Percentiles rank a stretch among this genome's conserved stretches.
These are phyloP conservation scores for Rhinella marina DNA, from an alignment of 2,797 vertebrate genomes.

Conservation along the genomic window DNA sequence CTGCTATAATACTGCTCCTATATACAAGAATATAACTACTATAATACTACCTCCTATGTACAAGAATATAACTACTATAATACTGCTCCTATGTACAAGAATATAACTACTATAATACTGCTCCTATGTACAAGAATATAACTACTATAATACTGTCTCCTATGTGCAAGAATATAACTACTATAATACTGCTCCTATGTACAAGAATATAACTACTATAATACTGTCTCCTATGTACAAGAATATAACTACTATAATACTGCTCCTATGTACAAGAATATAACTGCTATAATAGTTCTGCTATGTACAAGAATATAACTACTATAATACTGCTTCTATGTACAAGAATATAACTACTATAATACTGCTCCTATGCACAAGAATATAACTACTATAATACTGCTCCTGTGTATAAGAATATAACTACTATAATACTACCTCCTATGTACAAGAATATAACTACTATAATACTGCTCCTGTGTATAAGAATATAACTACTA, in stretches of 20 bases:
- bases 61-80: background rate
- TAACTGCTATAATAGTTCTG: background rate
- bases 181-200: slow-evolving; percentile 10
- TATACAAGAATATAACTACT: slow-evolving; percentile 6
- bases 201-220: slow-evolving; percentile 8
- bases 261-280: slow-evolving; percentile 7
- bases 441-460: too few species aligned
- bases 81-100: background rate
- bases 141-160: too few species aligned
- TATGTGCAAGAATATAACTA: slow-evolving; percentile 1
- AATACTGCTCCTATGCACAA: too few species aligned
- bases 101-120: background rate
- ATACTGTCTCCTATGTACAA: background rate
- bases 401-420: too few species aligned
- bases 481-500: background rate
- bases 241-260: slow-evolving; percentile 17
- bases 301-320: background rate
- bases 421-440: too few species aligned
- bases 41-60: background rate
- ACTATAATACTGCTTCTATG: background rate
- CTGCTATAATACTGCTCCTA: background rate
- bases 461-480: too few species aligned
- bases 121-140: background rate
- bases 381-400: too few species aligned
- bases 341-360: slow-evolving; percentile 10